Evolutionary conservation across 2,888 invertebrate genomes (phyloP).

Genomic region (Crematogaster levior): DNA sequence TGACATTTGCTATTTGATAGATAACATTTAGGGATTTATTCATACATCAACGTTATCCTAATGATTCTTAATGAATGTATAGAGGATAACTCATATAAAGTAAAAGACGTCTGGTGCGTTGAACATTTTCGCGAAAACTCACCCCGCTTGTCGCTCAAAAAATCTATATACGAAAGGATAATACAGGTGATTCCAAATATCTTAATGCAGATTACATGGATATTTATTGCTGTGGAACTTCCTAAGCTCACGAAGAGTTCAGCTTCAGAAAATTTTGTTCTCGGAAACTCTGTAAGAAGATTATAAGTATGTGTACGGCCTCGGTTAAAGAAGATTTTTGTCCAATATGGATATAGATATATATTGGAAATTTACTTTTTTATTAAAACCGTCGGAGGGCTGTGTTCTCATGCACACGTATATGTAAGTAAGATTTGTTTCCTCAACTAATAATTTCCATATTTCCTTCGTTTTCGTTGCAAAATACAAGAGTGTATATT

Average conservation of each 20-base stretch:
- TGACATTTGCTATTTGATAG: neutral
- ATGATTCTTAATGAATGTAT: neutral
- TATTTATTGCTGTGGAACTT: conserved; percentile 31
- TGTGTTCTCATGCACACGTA: neutral
- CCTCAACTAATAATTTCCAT: neutral
- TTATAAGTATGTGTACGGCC: conserved; percentile 25
- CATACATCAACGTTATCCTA: neutral
- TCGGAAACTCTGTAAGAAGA: conserved; percentile 36
- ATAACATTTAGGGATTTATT: neutral
- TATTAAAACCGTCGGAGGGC: neutral
- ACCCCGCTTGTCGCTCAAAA: conserved; percentile 2
- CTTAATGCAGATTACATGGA: conserved; percentile 9
- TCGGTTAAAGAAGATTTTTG: conserved; percentile 11
- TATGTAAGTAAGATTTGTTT: neutral
- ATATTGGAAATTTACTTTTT: conserved; percentile 20
- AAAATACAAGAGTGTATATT: neutral
- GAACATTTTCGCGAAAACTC: neutral
- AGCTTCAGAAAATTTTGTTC: conserved; percentile 47
- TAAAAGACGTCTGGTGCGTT: neutral
- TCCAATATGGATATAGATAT: conserved; percentile 29
- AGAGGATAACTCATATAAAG: neutral
- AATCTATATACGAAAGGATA: neutral
- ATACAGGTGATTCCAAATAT: conserved; percentile 2
- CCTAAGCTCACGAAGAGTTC: conserved; percentile 6
- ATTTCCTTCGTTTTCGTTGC: too few species aligned